These are phyloP conservation scores for Drosophila navojoa DNA, from an alignment of 1,140 invertebrate species.

Conservation along the genomic window DNA sequence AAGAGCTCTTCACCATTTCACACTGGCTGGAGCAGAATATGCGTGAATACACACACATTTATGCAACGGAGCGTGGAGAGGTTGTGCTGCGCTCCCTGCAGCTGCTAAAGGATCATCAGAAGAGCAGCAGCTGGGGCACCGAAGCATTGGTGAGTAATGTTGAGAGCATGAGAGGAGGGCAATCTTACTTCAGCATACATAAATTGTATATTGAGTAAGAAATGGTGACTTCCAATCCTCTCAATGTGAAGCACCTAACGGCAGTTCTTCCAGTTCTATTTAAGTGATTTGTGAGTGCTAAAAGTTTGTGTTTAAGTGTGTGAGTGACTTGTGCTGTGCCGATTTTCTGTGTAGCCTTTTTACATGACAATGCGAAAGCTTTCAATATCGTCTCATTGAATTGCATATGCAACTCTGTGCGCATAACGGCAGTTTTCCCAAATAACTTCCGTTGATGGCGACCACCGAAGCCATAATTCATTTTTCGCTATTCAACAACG, in stretches of 20 bases:
- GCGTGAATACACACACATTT: constrained; percentile 91
- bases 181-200: too few species aligned
- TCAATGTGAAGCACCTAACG: too few species aligned
- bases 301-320: too few species aligned
- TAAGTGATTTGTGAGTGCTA: too few species aligned
- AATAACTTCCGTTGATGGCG: constrained; percentile 18
- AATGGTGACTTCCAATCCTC: too few species aligned
- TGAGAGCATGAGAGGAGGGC: not conserved
- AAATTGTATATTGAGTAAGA: too few species aligned
- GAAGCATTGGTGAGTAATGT: constrained; percentile 75
- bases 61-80: constrained; percentile 90
- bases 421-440: constrained; percentile 27
- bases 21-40: constrained; percentile 93
- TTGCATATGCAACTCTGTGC: constrained; percentile 32
- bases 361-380: too few species aligned
- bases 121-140: constrained; percentile 89
- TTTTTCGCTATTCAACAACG: constrained; percentile 15
- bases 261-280: too few species aligned
- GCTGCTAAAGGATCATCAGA: constrained; percentile 92
- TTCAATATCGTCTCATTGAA: not conserved
- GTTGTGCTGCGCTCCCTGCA: constrained; percentile 91
- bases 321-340: too few species aligned
- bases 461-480: constrained; percentile 3
- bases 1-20: constrained; percentile 91
- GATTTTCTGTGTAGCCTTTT: too few species aligned